phyloP scores from a whole-genome alignment of 1,140 invertebrate genomes.

The Temnothorax curvispinosus region DNA sequence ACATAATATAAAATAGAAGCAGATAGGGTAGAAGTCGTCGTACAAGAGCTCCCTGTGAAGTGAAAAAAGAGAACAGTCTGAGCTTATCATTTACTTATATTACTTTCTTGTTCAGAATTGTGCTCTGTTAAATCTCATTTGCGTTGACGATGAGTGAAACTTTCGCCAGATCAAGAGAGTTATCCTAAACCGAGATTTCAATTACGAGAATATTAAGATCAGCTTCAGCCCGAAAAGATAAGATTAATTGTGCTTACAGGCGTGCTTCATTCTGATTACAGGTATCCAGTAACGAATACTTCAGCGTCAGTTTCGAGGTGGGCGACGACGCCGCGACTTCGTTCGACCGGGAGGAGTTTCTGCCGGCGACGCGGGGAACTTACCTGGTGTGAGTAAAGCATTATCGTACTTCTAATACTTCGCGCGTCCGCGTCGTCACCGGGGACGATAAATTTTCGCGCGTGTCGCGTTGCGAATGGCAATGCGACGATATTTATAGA shows the following conservation, averaged over 20 bases:
- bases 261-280: slow-evolving; percentile 78
- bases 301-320: slow-evolving; percentile 90
- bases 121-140: background rate
- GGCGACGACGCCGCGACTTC: slow-evolving; percentile 85
- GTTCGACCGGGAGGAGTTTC: slow-evolving; percentile 88
- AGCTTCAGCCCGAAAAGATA: background rate
- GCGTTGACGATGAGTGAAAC: background rate
- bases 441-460: slow-evolving; percentile 6
- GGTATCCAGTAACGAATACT: slow-evolving; percentile 92
- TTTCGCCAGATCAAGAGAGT: background rate
- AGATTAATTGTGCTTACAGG: slow-evolving; percentile 23
- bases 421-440: background rate
- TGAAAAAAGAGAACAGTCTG: background rate
- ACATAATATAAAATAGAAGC: background rate
- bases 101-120: background rate
- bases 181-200: background rate
- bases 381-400: slow-evolving; percentile 88
- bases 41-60: background rate
- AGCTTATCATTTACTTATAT: background rate
- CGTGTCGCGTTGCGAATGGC: background rate
- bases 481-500: slow-evolving; percentile 16
- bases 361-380: slow-evolving; percentile 89
- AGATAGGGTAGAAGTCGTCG: background rate
- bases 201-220: background rate
- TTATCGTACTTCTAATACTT: slow-evolving; percentile 10